A percentile compares a stretch with the other conserved stretches of the same genome.
phyloP scores from a whole-genome alignment of 2,797 vertebrate genomes.

The Arnoldichthys spilopterus region DNA sequence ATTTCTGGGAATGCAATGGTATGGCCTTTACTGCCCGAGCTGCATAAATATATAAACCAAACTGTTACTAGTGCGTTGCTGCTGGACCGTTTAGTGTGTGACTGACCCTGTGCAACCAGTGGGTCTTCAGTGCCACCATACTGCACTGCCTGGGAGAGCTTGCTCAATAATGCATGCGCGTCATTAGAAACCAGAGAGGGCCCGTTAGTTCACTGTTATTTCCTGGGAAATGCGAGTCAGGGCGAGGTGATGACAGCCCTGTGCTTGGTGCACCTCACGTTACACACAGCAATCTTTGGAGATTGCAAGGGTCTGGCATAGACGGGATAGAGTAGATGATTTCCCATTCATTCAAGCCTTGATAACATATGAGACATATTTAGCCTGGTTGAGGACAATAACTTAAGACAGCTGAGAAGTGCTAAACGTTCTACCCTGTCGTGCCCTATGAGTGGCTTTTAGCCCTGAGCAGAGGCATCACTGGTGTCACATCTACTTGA shows the following conservation, averaged over 20 bases:
- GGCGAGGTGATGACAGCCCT: constrained; percentile 57
- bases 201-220: constrained; percentile 61
- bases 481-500: constrained; percentile 44
- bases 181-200: constrained; percentile 82
- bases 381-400: not conserved
- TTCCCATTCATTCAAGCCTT: constrained; percentile 2
- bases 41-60: constrained; percentile 2
- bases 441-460: constrained; percentile 10
- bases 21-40: not conserved
- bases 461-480: not conserved
- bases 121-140: constrained; percentile 58
- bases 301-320: constrained; percentile 2
- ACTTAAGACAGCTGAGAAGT: constrained; percentile 3
- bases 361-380: not conserved
- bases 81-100: constrained; percentile 69
- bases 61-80: not conserved
- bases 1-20: not conserved
- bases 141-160: constrained; percentile 67
- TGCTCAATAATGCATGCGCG: constrained; percentile 77
- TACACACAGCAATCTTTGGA: constrained; percentile 30
- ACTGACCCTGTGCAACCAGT: constrained; percentile 66
- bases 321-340: constrained; percentile 2
- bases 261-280: constrained; percentile 32
- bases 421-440: constrained; percentile 7
- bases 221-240: constrained; percentile 64